Evolutionary conservation across 2,888 invertebrate genomes (phyloP).

Genomic region (Cerastis leucographa): DNA sequence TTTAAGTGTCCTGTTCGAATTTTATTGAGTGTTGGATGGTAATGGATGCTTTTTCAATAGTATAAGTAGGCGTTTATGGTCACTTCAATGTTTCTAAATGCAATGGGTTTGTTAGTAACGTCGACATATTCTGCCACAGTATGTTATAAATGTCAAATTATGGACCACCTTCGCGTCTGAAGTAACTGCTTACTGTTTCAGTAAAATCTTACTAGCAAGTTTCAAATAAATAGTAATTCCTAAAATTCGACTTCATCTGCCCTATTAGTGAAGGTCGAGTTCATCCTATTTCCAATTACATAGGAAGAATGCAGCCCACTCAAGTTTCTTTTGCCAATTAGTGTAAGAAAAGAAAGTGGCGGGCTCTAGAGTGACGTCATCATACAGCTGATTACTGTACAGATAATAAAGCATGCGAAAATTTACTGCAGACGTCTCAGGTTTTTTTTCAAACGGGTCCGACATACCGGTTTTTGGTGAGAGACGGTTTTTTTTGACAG

Average conservation of each 20-base stretch:
- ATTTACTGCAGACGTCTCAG: constrained; percentile 51
- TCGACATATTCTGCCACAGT: neutral
- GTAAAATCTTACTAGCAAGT: neutral
- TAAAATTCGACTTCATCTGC: neutral
- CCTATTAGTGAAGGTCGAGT: neutral
- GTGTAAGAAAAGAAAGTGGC: constrained; percentile 65
- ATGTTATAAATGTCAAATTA: neutral
- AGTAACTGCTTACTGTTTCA: neutral
- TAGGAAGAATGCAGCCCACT: constrained; percentile 23
- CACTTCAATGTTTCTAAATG: constrained; percentile 1
- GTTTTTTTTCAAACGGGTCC: constrained; percentile 53
- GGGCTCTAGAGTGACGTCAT: constrained; percentile 60
- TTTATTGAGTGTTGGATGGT: constrained; percentile 33
- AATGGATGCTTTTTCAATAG: constrained; percentile 12
- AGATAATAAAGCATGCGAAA: constrained; percentile 59
- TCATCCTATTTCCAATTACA: constrained; percentile 27
- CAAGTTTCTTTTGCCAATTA: constrained; percentile 55
- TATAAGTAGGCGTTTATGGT: constrained; percentile 14
- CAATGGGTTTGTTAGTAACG: neutral
- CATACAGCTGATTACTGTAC: constrained; percentile 59
- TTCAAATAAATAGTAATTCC: neutral
- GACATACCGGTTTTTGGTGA: constrained; percentile 52
- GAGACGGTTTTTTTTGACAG: constrained; percentile 42
- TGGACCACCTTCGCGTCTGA: neutral
- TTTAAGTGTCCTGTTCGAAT: constrained; percentile 20